These are phyloP conservation scores for Tiliacea citrago DNA, from an alignment of 2,888 invertebrate genomes.

Conservation along the genomic window DNA sequence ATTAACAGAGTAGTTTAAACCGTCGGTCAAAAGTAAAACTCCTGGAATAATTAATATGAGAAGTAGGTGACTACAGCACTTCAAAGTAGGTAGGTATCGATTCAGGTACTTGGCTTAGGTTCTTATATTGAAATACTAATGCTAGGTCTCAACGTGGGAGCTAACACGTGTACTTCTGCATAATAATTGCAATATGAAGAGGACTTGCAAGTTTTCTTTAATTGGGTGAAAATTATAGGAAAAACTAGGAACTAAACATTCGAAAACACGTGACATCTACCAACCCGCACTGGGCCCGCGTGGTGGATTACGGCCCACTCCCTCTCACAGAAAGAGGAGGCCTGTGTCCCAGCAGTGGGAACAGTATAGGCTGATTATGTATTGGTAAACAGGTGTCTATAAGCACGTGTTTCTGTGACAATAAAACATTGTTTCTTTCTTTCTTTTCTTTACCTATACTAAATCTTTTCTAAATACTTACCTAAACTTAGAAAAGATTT, in stretches of 20 bases:
- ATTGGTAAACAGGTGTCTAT: not conserved
- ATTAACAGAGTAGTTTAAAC: constrained; percentile 3
- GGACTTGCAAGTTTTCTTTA: not conserved
- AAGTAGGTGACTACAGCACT: not conserved
- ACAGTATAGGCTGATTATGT: too few species aligned
- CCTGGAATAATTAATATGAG: constrained; percentile 27
- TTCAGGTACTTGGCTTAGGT: constrained; percentile 3
- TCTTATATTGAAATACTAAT: constrained; percentile 15
- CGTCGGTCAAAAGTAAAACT: constrained; percentile 21
- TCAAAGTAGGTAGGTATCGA: constrained; percentile 15
- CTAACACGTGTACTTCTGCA: constrained; percentile 6
- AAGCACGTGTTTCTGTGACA: not conserved
- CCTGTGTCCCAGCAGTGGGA: too few species aligned
- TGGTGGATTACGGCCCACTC: too few species aligned
- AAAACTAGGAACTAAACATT: too few species aligned
- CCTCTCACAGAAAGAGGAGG: too few species aligned
- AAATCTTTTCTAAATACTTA: not conserved
- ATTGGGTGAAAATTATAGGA: constrained; percentile 13
- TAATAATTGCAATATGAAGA: constrained; percentile 12
- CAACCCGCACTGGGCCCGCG: too few species aligned
- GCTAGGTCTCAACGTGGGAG: constrained; percentile 14
- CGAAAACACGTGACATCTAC: too few species aligned
- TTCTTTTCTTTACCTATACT: not conserved
- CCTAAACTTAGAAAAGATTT: not conserved
- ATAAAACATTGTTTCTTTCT: not conserved